Evolutionary conservation across 1,140 invertebrate species (phyloP).

Genomic region (Hyposmocoma kahamanoa): DNA sequence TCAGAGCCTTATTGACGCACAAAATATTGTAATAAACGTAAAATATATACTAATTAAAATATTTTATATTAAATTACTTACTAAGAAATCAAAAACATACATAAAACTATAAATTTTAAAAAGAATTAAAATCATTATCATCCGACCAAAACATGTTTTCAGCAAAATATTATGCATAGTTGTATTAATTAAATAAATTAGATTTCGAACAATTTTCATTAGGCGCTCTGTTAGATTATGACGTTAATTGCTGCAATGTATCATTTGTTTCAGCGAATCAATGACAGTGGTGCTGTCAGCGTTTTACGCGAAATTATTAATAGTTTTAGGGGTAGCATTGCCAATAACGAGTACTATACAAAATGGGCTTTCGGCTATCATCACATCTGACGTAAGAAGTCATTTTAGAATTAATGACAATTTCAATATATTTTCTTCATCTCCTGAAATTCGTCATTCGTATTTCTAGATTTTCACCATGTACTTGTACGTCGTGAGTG

Average conservation of each 20-base stretch:
- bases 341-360: slow-evolving; percentile 66
- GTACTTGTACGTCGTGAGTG: slow-evolving; percentile 55
- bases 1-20: no score
- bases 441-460: background rate
- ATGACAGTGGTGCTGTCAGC: slow-evolving; percentile 66
- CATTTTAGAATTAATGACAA: background rate
- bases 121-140: no score
- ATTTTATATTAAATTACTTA: no score
- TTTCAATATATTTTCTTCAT: slow-evolving; percentile 20
- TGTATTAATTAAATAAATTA: slow-evolving; percentile 3
- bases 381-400: slow-evolving; percentile 52
- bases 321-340: slow-evolving; percentile 62
- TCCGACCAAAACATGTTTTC: no score
- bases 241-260: slow-evolving; percentile 49
- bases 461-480: slow-evolving; percentile 56
- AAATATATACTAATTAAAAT: no score
- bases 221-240: slow-evolving; percentile 27
- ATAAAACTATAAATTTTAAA: no score
- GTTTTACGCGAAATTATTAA: slow-evolving; percentile 69
- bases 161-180: no score
- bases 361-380: slow-evolving; percentile 53
- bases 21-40: no score
- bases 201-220: slow-evolving; percentile 8
- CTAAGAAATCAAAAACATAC: no score
- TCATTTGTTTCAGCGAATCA: slow-evolving; percentile 67